phyloP scores from a whole-genome alignment of 2,797 vertebrate species.

The Cygnus olor region DNA sequence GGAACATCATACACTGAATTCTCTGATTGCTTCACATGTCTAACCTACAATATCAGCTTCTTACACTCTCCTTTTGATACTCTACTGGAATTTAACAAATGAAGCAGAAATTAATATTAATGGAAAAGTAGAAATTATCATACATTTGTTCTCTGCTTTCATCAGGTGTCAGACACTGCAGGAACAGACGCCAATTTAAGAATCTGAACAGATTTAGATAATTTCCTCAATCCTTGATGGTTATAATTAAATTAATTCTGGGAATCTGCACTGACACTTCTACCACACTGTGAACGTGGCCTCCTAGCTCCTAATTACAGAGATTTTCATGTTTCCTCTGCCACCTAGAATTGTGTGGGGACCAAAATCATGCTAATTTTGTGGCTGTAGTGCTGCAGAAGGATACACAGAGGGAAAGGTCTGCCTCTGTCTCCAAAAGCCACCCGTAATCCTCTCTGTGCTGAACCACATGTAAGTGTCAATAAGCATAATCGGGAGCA shows the following conservation, averaged over 20 bases:
- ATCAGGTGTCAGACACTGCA: constrained; percentile 47
- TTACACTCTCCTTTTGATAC: constrained; percentile 18
- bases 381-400: constrained; percentile 2
- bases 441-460: neutral
- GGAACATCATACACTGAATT: neutral
- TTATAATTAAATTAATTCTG: constrained; percentile 65
- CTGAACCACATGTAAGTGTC: constrained; percentile 54
- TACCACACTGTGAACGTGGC: neutral
- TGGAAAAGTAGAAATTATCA: constrained; percentile 52
- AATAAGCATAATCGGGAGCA: constrained; percentile 33
- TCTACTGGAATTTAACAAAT: constrained; percentile 41
- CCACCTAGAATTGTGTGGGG: neutral
- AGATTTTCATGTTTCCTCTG: constrained; percentile 35
- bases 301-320: constrained; percentile 29
- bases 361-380: constrained; percentile 53
- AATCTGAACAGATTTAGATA: constrained; percentile 60
- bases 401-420: neutral
- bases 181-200: constrained; percentile 34
- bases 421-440: neutral
- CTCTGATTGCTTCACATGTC: neutral
- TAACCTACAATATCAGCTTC: constrained; percentile 12
- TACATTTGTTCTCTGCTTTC: constrained; percentile 58
- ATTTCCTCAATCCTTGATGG: constrained; percentile 41
- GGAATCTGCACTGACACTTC: constrained; percentile 41
- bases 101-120: constrained; percentile 43